These are phyloP conservation scores for Procavia capensis DNA, from an alignment of 2,113 vertebrate species.

Conservation along the genomic window DNA sequence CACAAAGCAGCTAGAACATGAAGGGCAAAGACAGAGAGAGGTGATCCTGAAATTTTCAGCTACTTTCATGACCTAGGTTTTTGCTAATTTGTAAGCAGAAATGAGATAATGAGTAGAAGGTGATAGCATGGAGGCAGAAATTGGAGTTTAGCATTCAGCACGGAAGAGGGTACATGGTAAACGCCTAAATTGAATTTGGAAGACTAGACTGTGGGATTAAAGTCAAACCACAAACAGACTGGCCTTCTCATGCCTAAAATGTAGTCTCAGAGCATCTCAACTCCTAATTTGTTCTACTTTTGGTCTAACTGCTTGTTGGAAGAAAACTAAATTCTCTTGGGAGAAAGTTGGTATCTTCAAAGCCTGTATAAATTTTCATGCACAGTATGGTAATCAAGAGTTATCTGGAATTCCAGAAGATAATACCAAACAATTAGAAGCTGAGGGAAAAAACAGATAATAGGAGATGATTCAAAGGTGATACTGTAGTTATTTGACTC, in stretches of 20 bases:
- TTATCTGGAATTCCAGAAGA: neutral
- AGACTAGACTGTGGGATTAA: neutral
- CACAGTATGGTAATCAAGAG: neutral
- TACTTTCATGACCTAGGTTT: neutral
- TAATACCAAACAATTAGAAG: neutral
- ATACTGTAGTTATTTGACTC: neutral
- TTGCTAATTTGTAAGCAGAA: neutral
- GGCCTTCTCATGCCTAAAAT: neutral
- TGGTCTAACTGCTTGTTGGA: constrained; percentile 17
- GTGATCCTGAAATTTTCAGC: neutral
- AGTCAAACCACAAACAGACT: neutral
- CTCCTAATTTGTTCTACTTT: neutral
- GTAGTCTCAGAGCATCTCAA: neutral
- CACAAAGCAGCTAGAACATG: neutral
- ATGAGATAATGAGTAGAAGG: neutral
- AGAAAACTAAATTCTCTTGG: neutral
- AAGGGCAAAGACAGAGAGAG: neutral
- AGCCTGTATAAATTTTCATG: constrained; percentile 18
- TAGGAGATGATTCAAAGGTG: neutral
- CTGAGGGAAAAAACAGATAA: neutral
- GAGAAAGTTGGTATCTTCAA: neutral
- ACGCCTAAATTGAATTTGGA: neutral
- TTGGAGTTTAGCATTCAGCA: neutral
- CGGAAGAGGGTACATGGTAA: neutral
- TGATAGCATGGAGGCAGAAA: neutral